Evolutionary conservation across 2,888 invertebrate species (phyloP), one percentile per base, ranked within the genome.

Genomic region (Apotomis turbidana): DNA sequence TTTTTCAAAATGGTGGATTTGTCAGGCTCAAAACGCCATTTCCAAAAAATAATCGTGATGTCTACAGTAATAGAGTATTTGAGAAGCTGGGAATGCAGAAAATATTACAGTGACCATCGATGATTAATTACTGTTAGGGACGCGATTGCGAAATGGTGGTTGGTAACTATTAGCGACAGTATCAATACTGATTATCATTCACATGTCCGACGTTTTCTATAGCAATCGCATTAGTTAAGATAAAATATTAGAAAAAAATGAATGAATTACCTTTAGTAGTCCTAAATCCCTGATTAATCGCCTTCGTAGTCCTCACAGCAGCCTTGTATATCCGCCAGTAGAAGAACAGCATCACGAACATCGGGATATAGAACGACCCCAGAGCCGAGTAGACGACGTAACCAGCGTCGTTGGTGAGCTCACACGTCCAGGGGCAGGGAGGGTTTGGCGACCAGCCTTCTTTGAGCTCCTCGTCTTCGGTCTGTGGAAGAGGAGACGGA

Each of bases 281-380:
- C 79, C 97, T 95, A 86, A 97, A 97, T 76, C 97, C 97, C 86
- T 97, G 97, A 91, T 98, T 98, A 83, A 98, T 98, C 74, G 98
- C 98, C 80, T 96, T 95, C n/a, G 98, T 98, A 38, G 98, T 98
- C 78, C 97, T 95, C 12, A 97, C 97, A 44, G 99, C 99, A 4
- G 99, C 98, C 78, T 97, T 95, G 93, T 99, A 99, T 81, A 99
- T 99, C 80, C 98, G 95, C 97, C 98, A 98, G 90, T 99, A 99
- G 94, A 99, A 99, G 95, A 98, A 99, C 81, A 98, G 94, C 98
- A 99, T 99, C 78, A 99, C 98, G 81, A 98, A 96, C 98, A 98
- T 98, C 55, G 99, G 99, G 82, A 99, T 96, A 93, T 98, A 99
- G 95, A 99, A 99, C 76, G 98, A 98, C n/a, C 99, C 99, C 38